phyloP scores from a whole-genome alignment of 2,113 vertebrate genomes.

The Prionailurus viverrinus region DNA sequence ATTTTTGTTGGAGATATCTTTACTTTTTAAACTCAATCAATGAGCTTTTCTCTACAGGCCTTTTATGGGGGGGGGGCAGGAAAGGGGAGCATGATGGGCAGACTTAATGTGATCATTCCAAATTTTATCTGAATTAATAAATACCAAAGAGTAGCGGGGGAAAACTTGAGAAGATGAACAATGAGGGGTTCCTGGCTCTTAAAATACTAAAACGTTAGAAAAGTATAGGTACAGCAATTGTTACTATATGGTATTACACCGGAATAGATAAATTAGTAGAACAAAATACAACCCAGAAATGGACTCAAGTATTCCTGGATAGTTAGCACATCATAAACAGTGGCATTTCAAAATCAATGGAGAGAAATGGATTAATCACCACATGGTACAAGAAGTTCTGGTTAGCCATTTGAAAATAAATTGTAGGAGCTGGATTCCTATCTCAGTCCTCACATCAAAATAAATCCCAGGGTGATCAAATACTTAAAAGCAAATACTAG shows the following conservation, averaged over 20 bases:
- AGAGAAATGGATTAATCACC: conserved; percentile 21
- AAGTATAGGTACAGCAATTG: background rate
- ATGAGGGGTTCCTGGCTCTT: background rate
- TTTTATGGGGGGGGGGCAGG: background rate
- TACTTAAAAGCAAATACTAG: conserved; percentile 42
- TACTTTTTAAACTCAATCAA: background rate
- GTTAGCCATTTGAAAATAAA: background rate
- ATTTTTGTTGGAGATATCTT: background rate
- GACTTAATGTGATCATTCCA: conserved; percentile 16
- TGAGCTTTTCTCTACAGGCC: background rate
- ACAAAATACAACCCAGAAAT: background rate
- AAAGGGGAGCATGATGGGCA: background rate
- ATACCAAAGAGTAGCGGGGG: background rate
- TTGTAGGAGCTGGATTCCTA: background rate
- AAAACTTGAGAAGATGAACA: conserved; percentile 34
- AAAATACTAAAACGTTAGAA: background rate
- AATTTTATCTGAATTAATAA: conserved; percentile 50
- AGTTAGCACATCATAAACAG: conserved; percentile 8
- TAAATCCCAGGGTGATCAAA: conserved; percentile 42
- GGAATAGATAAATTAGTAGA: background rate
- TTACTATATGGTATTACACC: background rate
- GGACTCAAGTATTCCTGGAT: background rate
- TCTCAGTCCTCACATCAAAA: conserved; percentile 14
- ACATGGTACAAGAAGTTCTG: background rate
- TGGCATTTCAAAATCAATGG: conserved; percentile 9